phyloP scores from a whole-genome alignment of 2,113 vertebrate genomes.

The Rhinopomastus cyanomelas region DNA sequence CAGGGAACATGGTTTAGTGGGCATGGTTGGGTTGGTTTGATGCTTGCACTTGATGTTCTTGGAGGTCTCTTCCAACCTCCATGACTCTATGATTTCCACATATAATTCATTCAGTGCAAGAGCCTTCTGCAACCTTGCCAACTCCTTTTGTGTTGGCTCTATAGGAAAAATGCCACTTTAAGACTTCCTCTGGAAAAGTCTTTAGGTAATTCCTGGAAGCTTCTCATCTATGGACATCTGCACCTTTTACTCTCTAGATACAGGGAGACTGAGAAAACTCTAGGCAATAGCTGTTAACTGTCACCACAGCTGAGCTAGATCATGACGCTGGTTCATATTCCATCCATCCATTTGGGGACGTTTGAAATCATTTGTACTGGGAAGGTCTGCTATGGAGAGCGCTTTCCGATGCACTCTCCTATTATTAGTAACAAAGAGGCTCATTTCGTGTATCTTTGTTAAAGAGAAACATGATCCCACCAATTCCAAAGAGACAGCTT shows the following conservation, averaged over 20 bases:
- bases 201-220: background rate
- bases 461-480: constrained; percentile 27
- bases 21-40: too few relatives aligned
- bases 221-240: background rate
- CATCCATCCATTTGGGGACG: background rate
- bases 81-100: background rate
- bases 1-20: too few relatives aligned
- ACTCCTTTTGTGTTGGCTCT: background rate
- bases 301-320: background rate
- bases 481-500: constrained; percentile 23
- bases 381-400: background rate
- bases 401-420: background rate
- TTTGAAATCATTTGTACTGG: background rate
- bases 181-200: background rate
- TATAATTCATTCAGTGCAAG: background rate
- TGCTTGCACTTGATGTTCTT: too few relatives aligned
- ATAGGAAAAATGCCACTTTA: constrained; percentile 13
- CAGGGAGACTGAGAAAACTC: background rate
- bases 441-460: constrained; percentile 17
- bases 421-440: constrained; percentile 9
- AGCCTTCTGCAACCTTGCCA: constrained; percentile 4
- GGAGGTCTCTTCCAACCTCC: too few relatives aligned
- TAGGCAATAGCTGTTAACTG: background rate
- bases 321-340: background rate
- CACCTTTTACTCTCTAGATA: background rate